These are phyloP conservation scores for Climacteris rufus DNA, from an alignment of 2,113 vertebrate genomes.

Conservation along the genomic window DNA sequence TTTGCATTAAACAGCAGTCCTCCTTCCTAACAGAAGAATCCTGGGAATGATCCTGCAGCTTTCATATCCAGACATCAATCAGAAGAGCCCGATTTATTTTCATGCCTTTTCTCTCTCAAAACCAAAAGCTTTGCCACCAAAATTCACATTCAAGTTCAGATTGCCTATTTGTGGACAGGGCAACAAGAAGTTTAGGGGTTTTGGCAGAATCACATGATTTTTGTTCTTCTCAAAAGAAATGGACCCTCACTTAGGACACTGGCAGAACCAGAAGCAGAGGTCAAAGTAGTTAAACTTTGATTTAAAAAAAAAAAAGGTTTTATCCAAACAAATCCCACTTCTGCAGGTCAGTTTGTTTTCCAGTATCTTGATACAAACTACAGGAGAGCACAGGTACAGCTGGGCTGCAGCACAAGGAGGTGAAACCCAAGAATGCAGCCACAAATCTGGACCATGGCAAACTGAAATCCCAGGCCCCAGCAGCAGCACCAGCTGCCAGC, in stretches of 20 bases:
- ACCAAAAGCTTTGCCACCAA: conserved; percentile 31
- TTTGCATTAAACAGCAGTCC: neutral
- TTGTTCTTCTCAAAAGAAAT: conserved; percentile 39
- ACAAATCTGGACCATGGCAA: conserved; percentile 20
- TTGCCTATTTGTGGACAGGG: conserved; percentile 39
- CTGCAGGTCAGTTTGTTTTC: conserved; percentile 43
- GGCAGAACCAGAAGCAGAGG: conserved; percentile 39
- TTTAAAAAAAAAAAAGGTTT: neutral
- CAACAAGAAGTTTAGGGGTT: neutral
- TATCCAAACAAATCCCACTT: conserved; percentile 24
- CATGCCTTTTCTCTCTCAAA: neutral
- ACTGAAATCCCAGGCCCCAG: conserved; percentile 36
- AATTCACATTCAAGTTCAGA: conserved; percentile 62
- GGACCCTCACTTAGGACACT: conserved; percentile 14
- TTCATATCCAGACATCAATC: neutral
- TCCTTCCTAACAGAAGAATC: neutral
- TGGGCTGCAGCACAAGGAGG: conserved; percentile 3
- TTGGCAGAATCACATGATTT: conserved; percentile 53
- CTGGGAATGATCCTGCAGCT: conserved; percentile 35
- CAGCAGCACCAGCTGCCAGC: conserved; percentile 37
- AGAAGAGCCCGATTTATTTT: neutral
- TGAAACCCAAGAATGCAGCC: conserved; percentile 36
- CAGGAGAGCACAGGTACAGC: conserved; percentile 40
- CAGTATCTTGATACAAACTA: conserved; percentile 43
- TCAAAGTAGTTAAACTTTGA: conserved; percentile 9